Percentiles rank a stretch among this genome's conserved stretches.
These are phyloP conservation scores for Hypsibius dujardini DNA, from an alignment of 1,140 invertebrate genomes.

Conservation along the genomic window DNA sequence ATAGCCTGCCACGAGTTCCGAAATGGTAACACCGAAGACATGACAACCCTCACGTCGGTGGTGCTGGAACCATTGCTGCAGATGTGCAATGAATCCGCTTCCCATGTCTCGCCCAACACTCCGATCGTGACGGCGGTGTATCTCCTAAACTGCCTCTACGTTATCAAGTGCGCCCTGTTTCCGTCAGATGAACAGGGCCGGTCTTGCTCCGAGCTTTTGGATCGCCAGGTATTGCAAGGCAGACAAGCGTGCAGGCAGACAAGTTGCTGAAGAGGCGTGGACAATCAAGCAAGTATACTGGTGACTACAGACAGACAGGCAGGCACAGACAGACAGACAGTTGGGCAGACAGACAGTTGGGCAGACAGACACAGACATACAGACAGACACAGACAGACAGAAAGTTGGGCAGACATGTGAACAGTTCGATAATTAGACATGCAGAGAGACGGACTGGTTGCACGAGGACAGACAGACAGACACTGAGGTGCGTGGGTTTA, in stretches of 20 bases:
- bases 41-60: neutral
- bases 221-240: neutral
- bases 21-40: neutral
- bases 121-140: neutral
- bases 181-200: neutral
- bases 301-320: no score
- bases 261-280: neutral
- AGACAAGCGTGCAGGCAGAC: neutral
- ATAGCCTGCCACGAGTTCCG: neutral
- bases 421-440: no score
- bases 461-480: no score
- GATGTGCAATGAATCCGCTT: conserved; percentile 7
- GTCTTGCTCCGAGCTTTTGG: neutral
- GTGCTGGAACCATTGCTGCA: conserved; percentile 4
- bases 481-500: no score
- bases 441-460: no score
- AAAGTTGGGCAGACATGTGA: no score
- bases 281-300: neutral
- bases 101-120: neutral
- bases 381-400: no score
- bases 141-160: neutral
- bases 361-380: no score
- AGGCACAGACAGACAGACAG: no score
- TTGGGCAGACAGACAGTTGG: no score
- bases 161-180: neutral